These are phyloP conservation scores for Palythoa heliodiscus DNA, from an alignment of 92 coral and sea anemone species.

Conservation along the genomic window DNA sequence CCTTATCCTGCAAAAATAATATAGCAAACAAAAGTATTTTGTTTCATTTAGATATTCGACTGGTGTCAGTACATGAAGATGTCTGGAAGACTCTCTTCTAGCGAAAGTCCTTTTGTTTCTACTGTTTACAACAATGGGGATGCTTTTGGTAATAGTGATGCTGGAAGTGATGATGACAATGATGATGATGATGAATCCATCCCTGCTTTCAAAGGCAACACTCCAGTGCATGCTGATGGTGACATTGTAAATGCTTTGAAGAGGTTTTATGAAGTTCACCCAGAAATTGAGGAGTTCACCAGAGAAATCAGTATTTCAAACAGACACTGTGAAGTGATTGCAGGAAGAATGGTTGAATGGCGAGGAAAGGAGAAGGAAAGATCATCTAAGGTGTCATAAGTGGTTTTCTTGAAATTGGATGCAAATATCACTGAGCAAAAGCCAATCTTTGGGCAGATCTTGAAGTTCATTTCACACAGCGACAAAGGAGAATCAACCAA, in stretches of 20 bases:
- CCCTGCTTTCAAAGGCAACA: not conserved
- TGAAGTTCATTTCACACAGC: conserved; percentile 28
- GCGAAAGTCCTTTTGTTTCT: no score
- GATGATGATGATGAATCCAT: not conserved
- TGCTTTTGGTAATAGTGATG: not conserved
- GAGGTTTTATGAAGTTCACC: not conserved
- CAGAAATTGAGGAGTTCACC: conserved; percentile 1
- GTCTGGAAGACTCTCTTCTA: no score
- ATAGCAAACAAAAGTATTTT: no score
- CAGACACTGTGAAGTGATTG: conserved; percentile 31
- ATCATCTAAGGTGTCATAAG: conserved; percentile 24
- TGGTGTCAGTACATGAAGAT: no score
- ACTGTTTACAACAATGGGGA: conserved; percentile 22
- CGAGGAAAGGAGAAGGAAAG: conserved; percentile 40
- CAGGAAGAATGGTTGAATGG: conserved; percentile 40
- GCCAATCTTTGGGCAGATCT: conserved; percentile 47
- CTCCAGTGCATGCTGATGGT: not conserved
- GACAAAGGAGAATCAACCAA: conserved; percentile 18
- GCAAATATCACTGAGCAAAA: not conserved
- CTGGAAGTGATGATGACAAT: no score
- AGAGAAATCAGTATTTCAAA: not conserved
- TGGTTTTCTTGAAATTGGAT: not conserved
- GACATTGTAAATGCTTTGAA: not conserved
- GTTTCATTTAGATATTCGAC: no score
- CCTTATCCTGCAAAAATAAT: no score